Percentiles rank a stretch among this genome's conserved stretches.
phyloP scores from a whole-genome alignment of 1,140 invertebrate genomes.

The Pogonomyrmex barbatus region DNA sequence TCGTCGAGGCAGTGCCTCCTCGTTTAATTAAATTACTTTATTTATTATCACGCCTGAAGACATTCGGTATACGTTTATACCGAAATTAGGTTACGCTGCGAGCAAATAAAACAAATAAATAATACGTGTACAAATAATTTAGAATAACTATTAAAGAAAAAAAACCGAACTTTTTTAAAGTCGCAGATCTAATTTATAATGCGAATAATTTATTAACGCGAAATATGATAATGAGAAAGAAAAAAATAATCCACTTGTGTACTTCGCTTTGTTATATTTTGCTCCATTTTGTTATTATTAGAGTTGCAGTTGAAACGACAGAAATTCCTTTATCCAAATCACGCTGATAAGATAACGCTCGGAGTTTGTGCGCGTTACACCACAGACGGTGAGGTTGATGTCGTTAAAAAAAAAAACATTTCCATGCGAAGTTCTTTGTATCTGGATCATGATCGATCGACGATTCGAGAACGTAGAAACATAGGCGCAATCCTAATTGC shows the following conservation, averaged over 20 bases:
- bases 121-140: background rate
- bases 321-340: slow-evolving; percentile 52
- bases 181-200: background rate
- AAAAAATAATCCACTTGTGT: background rate
- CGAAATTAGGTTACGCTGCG: background rate
- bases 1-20: background rate
- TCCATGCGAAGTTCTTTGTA: slow-evolving; percentile 31
- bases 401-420: slow-evolving; percentile 38
- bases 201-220: background rate
- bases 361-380: background rate
- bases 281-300: slow-evolving; percentile 46
- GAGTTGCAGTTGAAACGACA: background rate
- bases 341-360: slow-evolving; percentile 47
- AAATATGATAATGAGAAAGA: background rate
- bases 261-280: slow-evolving; percentile 26
- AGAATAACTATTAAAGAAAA: background rate
- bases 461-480: slow-evolving; percentile 25
- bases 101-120: background rate
- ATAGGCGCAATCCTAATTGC: slow-evolving; percentile 3
- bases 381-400: background rate
- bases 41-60: background rate
- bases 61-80: background rate
- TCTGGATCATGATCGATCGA: background rate
- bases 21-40: slow-evolving; percentile 16
- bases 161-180: background rate